Base-by-base conservation (phyloP, 1,140 invertebrate species). In the Lerema accius region DNA sequence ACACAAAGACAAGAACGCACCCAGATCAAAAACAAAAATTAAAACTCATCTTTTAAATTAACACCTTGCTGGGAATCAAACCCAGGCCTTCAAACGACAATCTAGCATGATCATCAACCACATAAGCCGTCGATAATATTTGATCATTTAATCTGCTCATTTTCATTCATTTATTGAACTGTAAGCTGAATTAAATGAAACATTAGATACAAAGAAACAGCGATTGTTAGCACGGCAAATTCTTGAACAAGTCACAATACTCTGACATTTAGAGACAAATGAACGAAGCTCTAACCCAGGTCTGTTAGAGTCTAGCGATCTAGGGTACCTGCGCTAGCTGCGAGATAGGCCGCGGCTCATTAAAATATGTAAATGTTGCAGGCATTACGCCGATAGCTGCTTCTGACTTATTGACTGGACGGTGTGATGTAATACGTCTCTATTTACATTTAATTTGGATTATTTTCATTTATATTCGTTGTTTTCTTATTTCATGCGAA, bases 321-420 rank as follows among this genome's bases (percentile, higher is more conserved):
- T 69, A 69, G 71, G 60, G 63, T 65, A 61, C 49, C 43, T 64
- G 43, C 49, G 51, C 65, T 65, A 55, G 61, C 56, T 13, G 48
- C 69, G 67, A 80, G 83, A 86, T 86, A 86, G 82, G 78, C 71
- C 71, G 73, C 71, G 61, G 63, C 84, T 89, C 86, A 89, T 89
- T 89, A 89, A 89, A 88, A 89, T 89, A 89, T 89, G 84, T 88
- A 89, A 89, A 89, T 87, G 76, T 65, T 63, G 63, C 69, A 86
- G 84, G 81, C 86, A 89, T 89, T 89, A 89, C 84, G 82, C 73
- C 84, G 86, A 89, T 87, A 87, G 84, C 80, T 85, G 80, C 84
- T 82, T 84, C 86, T 89, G 86, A 89, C 86, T 89, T 87, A 89
- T 89, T 89, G 86, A 86, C 84, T 86, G 83, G 82, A 82, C 63